Evolutionary conservation across 2,113 vertebrate species (phyloP).

Genomic region (Salminus brasiliensis): DNA sequence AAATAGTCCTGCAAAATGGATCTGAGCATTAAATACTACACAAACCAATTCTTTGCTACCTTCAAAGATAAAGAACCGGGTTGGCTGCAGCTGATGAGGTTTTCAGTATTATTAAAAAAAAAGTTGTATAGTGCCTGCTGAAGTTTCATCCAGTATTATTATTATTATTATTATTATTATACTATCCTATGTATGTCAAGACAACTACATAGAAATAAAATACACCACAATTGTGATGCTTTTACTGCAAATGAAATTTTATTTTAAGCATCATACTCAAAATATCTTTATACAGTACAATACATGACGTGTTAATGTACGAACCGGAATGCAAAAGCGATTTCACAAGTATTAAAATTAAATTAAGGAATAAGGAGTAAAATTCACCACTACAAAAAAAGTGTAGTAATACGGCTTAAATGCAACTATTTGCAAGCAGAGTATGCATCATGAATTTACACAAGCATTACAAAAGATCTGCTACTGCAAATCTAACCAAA

Average conservation of each 20-base stretch:
- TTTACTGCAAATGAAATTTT: constrained; percentile 19
- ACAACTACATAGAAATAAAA: not conserved
- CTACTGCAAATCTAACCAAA: constrained; percentile 21
- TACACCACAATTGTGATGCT: not conserved
- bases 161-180: not conserved
- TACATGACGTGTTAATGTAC: constrained; percentile 6
- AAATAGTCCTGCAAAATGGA: no score
- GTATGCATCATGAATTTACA: not conserved
- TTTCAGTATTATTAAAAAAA: no score
- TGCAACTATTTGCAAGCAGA: not conserved
- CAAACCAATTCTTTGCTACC: no score
- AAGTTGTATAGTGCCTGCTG: no score
- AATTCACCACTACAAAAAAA: constrained; percentile 33
- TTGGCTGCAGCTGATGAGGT: no score
- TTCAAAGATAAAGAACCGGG: no score
- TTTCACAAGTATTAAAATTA: not conserved
- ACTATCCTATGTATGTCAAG: no score
- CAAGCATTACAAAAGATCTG: constrained; percentile 8
- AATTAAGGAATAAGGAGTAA: not conserved
- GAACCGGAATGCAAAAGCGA: constrained; percentile 23
- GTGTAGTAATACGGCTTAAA: not conserved
- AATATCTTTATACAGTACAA: constrained; percentile 9
- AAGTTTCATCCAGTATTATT: not conserved
- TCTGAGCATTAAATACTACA: no score
- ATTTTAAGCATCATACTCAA: constrained; percentile 36